Percentiles rank a stretch among this genome's conserved stretches.
phyloP scores from a whole-genome alignment of 2,113 vertebrate genomes.

The Ptyas mucosa region DNA sequence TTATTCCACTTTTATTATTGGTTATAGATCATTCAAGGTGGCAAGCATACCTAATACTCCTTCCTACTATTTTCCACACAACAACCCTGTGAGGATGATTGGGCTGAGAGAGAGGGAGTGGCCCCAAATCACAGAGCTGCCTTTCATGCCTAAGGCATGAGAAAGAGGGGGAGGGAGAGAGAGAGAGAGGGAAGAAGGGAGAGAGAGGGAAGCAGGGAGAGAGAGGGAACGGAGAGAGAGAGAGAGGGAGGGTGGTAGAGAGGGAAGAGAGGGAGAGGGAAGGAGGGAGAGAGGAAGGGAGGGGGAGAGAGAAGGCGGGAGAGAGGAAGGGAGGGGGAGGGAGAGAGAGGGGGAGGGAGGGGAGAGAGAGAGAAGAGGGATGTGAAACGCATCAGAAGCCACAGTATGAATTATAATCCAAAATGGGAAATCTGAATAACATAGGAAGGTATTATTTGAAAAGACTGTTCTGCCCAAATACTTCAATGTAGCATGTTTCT shows the following conservation, averaged over 20 bases:
- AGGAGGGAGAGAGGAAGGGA: too few species aligned
- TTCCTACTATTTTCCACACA: not conserved
- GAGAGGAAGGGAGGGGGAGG: too few species aligned
- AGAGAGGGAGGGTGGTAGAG: fast-evolving
- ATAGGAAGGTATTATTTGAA: not conserved
- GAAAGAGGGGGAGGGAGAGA: not conserved
- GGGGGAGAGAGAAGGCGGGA: too few species aligned
- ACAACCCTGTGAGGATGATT: not conserved
- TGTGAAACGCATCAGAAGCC: not conserved
- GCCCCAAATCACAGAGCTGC: not conserved
- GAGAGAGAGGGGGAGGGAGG: too few species aligned
- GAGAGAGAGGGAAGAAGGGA: too few species aligned
- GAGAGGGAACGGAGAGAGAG: fast-evolving
- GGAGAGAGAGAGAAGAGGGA: too few species aligned
- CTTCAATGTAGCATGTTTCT: not conserved
- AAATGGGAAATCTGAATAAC: not conserved
- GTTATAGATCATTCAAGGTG: not conserved
- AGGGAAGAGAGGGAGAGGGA: too few species aligned
- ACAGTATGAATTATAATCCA: not conserved
- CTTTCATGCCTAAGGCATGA: too few species aligned
- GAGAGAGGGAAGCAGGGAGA: too few species aligned
- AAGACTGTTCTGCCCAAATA: not conserved
- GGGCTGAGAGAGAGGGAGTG: not conserved
- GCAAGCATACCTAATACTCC: not conserved
- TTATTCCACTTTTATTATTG: not conserved